A percentile compares a stretch with the other conserved stretches of the same genome.
Conservation (phyloP, 30 jellyfish, hydroid and myxozoan species). For the Aurelia sp. region DNA sequence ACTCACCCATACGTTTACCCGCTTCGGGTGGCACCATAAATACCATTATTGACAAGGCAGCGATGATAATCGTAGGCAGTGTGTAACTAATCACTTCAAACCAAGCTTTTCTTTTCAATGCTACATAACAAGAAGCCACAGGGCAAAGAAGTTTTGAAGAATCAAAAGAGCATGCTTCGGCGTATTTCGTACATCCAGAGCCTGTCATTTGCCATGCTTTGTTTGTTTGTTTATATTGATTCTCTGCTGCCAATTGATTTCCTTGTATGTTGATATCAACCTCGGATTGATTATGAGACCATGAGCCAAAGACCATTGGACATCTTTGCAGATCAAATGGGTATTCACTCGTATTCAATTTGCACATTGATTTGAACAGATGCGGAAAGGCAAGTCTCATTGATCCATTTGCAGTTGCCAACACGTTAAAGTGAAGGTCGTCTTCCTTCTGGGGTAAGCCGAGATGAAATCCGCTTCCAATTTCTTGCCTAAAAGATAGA, state of each 20-base stretch:
- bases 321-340: slow-evolving; percentile 79
- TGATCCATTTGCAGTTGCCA: slow-evolving; percentile 50
- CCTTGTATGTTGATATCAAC: slow-evolving; percentile 8
- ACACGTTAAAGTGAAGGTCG: slow-evolving; percentile 67
- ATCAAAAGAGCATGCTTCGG: slow-evolving; percentile 31
- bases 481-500: slow-evolving; percentile 40
- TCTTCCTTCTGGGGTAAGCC: slow-evolving; percentile 58
- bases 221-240: slow-evolving; percentile 3
- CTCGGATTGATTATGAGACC: slow-evolving; percentile 71
- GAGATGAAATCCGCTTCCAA: slow-evolving; percentile 57
- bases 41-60: slow-evolving; percentile 69
- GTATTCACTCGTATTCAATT: slow-evolving; percentile 69
- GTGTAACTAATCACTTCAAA: slow-evolving; percentile 79
- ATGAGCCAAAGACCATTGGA: slow-evolving; percentile 57
- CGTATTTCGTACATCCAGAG: slow-evolving; percentile 1
- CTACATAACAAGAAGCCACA: slow-evolving; percentile 29
- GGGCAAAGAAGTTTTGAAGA: slow-evolving; percentile 18
- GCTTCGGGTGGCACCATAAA: slow-evolving; percentile 93
- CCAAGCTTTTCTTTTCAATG: slow-evolving; percentile 60
- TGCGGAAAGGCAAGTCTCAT: slow-evolving; percentile 55
- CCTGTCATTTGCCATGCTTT: slow-evolving; percentile 60
- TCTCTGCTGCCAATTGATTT: neutral
- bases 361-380: slow-evolving; percentile 63
- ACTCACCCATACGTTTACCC: slow-evolving; percentile 88
- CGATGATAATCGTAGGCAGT: slow-evolving; percentile 73